Base-by-base conservation (phyloP, 53 echinoderm and acorn worm species). In the Henricia sp. region DNA sequence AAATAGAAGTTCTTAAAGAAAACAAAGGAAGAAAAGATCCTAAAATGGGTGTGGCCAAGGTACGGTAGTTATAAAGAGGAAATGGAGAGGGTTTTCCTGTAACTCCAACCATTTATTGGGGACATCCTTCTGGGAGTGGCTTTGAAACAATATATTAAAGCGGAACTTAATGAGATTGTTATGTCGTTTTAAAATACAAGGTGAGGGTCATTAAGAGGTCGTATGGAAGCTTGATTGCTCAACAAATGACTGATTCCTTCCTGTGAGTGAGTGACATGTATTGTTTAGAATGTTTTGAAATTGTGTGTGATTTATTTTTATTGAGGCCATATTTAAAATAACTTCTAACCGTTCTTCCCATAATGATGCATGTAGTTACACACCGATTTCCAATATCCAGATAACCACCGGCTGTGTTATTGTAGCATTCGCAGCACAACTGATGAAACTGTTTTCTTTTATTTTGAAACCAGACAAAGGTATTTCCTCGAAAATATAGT, bases 41-140 rank as follows among this genome's bases (percentile, higher is more conserved):
- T 29, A 34, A 73, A 57, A 80, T 63, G 65, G 80, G 80, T 50
- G 80, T 80, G 80, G 80, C 33, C 30, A 19, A 64, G 80, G 80
- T n/a, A n/a, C n/a, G n/a, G n/a, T 63, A 80, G 29, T 46, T 27
- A 58, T 48, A 35, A n/a, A 6, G 34, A 44, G 21, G 56, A 33
- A 32, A 44, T 60, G 64, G 52, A 64, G 13, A 24, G 80, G 64
- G 36, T 48, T 80, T 80, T 80, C 80, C 80, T 80, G 80, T 36
- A 30, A 30, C n/a, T 6, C 65, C 1, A 48, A 51, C 19, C 34
- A 21, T 5, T 11, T 80, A 80, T 48, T 80, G 24, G 46, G 43
- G 44, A 80, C 63, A 77, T 80, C 80, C 80, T 80, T 37, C 6
- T n/a, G 67, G 39, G 38, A 34, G 14, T 19, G 67, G 67, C 9